Evolutionary conservation across 1,140 invertebrate genomes (phyloP), one percentile per base, ranked within the genome.

Genomic region (Drosophila gunungcola): DNA sequence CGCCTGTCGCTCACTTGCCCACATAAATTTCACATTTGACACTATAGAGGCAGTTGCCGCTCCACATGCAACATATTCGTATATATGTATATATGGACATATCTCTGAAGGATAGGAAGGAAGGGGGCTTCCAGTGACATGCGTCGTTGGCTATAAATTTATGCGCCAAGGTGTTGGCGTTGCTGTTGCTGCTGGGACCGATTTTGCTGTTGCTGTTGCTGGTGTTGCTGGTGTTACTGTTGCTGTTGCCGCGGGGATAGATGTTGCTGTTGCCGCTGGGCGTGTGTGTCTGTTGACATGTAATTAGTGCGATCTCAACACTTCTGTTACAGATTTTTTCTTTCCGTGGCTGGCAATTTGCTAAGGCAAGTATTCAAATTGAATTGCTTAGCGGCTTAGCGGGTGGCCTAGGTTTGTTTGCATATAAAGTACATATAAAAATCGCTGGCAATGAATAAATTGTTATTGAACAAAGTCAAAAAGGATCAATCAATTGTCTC

Each of bases 251-350:
- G 25, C 39, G 27, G 29, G 34, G 29, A 39, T 27, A 52, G 60
- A 45, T 41, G 73, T 39, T 52, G 73, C 52, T 49, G 46, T 41
- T 67, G 74, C 73, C 73, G 34, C 56, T 74, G 70, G 70, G 69
- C 53, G 72, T 74, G 62, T 68, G 76, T 56, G 54, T 49, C 67
- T 67, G 55, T 61, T 88, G 84, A 89, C 84, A 83, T 89, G 83
- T 88, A 89, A 88, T 88, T 88, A 88, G 83, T 77, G 80, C 84
- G 64, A 88, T 88, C 83, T 88, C 84, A 88, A 88, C 83, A 88
- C 83, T 89, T 88, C 83, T 83, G 83, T 89, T 79, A 73, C 62
- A 75, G 45, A 76, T 81, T 82, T 64, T 57, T 68, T 52, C 46
- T 57, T 29, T 34, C 62, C 42, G 43, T 60, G 9, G 49, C 25